Base-by-base conservation (phyloP, 2,797 vertebrate genomes). In the Paguma larvata region DNA sequence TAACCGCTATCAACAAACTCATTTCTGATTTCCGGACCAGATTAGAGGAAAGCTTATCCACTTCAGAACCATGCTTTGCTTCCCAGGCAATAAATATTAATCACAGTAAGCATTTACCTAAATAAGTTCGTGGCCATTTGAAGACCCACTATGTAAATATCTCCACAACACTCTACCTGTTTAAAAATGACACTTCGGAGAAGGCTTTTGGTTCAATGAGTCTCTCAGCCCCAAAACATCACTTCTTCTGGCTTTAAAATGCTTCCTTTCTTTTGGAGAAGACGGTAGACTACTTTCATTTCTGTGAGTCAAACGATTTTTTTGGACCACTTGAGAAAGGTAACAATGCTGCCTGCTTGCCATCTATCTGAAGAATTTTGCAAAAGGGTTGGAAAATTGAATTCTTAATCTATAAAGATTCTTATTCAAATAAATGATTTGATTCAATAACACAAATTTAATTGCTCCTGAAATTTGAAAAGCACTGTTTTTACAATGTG, bases 401-500 rank as follows among this genome's bases (percentile, higher is more conserved):
- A 92, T 85, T 51, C 6, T 62, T 97, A 68, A 18, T 87, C n/a
- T 44, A n/a, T 44, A 48, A 63, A 56, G 21, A 62, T 68, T 90
- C 85, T 78, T 72, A 72, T 59, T 87, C 41, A 91, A 96, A 78
- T 62, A 65, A 94, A 87, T 3, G 48, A 48, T 21, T 77, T 70
- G 63, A 63, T 70, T 92, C 92, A 92, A 41, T 44, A 91, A 85
- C 6, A 18, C 9, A 87, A 63, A 27, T 92, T 90, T 85, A 86
- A 77, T 88, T 85, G n/a, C 44, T 82, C 27, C 15, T 77, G 44
- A n/a, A 67, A 15, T 84, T 62, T 92, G 38, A 77, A 93, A 97
- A 90, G 15, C 32, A 95, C 89, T 93, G 13, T n/a, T 97, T 95
- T 77, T 89, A 88, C 70, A 93, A 88, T 83, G 93, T 68, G 46